Percentiles rank a stretch among this genome's conserved stretches.
phyloP scores from a whole-genome alignment of 1,140 invertebrate species.

The Conus betulinus region DNA sequence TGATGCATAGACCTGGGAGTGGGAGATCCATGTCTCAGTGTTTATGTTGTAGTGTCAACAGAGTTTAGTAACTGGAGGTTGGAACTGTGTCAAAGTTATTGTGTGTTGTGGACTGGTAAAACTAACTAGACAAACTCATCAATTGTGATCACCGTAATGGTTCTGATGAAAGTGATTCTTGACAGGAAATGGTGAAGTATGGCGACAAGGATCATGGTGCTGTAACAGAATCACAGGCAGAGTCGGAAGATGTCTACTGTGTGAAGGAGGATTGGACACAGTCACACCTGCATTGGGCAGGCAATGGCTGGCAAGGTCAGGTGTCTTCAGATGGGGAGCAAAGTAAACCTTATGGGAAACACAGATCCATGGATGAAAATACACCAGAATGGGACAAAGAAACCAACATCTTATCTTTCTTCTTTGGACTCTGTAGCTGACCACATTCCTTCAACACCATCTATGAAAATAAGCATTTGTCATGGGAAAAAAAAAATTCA shows the following conservation, averaged over 20 bases:
- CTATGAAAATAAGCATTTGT: background rate
- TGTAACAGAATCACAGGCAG: background rate
- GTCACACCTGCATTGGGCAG: background rate
- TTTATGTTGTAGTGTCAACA: too few species aligned
- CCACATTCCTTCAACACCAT: background rate
- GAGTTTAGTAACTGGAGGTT: too few species aligned
- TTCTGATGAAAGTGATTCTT: background rate
- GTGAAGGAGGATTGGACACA: slow-evolving; percentile 19
- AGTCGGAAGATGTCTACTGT: slow-evolving; percentile 2
- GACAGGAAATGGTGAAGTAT: background rate
- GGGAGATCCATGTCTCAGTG: too few species aligned
- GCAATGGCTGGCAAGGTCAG: background rate
- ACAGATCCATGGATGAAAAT: background rate
- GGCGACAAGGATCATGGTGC: background rate
- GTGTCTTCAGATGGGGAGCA: background rate
- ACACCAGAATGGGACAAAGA: background rate
- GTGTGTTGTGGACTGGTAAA: too few species aligned
- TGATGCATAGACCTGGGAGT: too few species aligned
- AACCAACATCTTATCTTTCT: background rate
- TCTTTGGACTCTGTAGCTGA: background rate
- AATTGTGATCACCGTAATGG: too few species aligned
- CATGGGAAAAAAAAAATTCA: slow-evolving; percentile 19
- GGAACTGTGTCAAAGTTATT: too few species aligned
- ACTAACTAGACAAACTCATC: too few species aligned
- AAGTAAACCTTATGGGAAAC: too few species aligned